phyloP scores from a whole-genome alignment of 1,140 invertebrate species.

The Temnothorax longispinosus region DNA sequence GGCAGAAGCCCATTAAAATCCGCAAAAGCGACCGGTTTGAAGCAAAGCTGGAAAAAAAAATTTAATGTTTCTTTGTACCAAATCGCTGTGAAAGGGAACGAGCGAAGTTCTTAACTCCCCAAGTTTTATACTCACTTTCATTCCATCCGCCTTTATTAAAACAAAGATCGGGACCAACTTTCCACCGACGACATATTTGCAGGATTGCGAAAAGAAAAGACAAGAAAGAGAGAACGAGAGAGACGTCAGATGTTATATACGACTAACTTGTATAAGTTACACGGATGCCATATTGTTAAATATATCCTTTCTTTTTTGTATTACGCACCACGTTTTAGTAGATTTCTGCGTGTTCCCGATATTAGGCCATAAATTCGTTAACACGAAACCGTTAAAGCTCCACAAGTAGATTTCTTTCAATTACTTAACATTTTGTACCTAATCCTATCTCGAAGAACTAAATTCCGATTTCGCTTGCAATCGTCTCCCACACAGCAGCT shows the following conservation, averaged over 20 bases:
- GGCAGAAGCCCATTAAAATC: constrained; percentile 75
- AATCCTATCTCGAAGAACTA: constrained; percentile 49
- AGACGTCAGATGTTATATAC: constrained; percentile 9
- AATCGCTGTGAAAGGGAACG: constrained; percentile 59
- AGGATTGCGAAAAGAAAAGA: constrained; percentile 32
- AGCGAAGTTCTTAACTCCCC: constrained; percentile 57
- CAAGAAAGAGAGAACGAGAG: not conserved
- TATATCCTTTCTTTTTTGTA: not conserved
- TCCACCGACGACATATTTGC: constrained; percentile 40
- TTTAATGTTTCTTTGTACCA: constrained; percentile 66
- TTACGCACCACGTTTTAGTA: not conserved
- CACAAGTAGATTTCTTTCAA: constrained; percentile 56
- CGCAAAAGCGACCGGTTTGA: constrained; percentile 65
- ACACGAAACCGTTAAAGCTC: constrained; percentile 35
- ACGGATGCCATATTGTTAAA: not conserved
- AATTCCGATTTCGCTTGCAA: constrained; percentile 62
- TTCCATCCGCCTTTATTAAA: constrained; percentile 57
- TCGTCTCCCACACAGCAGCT: constrained; percentile 54
- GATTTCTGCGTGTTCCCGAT: not conserved
- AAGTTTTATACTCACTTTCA: constrained; percentile 57
- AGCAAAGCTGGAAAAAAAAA: constrained; percentile 59
- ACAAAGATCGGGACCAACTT: constrained; percentile 60
- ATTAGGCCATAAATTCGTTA: constrained; percentile 56
- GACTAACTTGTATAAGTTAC: not conserved
- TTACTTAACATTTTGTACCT: constrained; percentile 23